These are phyloP conservation scores for Prochilodus magdalenae DNA, from an alignment of 2,113 vertebrate genomes.

Conservation along the genomic window DNA sequence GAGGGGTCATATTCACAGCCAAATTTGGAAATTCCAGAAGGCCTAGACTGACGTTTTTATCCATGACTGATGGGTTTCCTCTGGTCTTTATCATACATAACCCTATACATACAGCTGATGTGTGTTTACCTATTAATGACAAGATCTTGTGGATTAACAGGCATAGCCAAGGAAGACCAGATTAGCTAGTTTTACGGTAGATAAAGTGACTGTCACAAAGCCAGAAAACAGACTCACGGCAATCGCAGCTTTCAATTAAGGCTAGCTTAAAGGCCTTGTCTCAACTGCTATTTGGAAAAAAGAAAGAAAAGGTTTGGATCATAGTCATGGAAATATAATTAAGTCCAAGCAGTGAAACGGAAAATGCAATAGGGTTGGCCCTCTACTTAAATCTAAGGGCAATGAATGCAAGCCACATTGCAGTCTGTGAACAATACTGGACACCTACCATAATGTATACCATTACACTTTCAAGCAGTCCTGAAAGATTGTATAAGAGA, in stretches of 20 bases:
- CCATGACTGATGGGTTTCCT: too few relatives aligned
- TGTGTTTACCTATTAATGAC: slow-evolving; percentile 35
- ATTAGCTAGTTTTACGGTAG: slow-evolving; percentile 65
- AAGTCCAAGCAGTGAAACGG: neutral
- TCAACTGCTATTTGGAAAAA: neutral
- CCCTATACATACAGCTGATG: neutral
- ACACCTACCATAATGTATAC: neutral
- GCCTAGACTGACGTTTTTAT: too few relatives aligned
- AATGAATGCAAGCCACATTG: too few relatives aligned
- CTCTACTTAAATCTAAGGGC: neutral
- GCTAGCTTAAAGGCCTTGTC: slow-evolving; percentile 47
- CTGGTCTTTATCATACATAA: too few relatives aligned
- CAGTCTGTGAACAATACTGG: neutral
- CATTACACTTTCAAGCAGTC: too few relatives aligned
- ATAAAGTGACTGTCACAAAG: slow-evolving; percentile 56
- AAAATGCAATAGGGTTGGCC: neutral
- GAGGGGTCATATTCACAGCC: too few relatives aligned
- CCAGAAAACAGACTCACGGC: slow-evolving; percentile 53
- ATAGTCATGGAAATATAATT: neutral
- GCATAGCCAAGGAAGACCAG: slow-evolving; percentile 57
- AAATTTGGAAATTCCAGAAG: too few relatives aligned
- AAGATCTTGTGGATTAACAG: slow-evolving; percentile 29
- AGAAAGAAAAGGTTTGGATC: neutral
- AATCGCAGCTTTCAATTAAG: slow-evolving; percentile 66
- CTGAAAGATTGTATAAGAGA: too few relatives aligned